phyloP scores from a whole-genome alignment of 2,797 vertebrate species.

The Labroides dimidiatus region DNA sequence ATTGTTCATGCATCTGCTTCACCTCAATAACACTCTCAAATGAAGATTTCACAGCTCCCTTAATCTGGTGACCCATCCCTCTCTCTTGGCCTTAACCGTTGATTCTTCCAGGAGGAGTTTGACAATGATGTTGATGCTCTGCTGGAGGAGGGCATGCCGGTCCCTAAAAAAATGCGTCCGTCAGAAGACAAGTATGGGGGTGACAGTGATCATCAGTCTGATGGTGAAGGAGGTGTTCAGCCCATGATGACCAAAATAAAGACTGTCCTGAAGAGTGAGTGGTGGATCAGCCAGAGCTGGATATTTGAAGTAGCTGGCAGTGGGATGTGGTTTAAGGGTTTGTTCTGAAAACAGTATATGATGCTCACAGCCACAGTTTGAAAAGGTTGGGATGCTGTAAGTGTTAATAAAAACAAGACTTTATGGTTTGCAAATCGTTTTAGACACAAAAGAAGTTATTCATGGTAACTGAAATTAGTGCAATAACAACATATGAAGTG shows the following conservation, averaged over 20 bases:
- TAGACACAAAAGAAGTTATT: no score
- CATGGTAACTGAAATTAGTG: no score
- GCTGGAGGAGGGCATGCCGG: constrained; percentile 96
- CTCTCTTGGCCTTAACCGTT: constrained; percentile 62
- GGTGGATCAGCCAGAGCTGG: constrained; percentile 2
- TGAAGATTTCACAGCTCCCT: constrained; percentile 1
- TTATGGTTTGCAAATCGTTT: no score
- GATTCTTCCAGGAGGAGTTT: constrained; percentile 94
- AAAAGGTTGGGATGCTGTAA: no score
- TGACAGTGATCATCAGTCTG: constrained; percentile 95
- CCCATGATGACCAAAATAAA: constrained; percentile 99
- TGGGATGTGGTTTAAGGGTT: not conserved
- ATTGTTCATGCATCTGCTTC: no score
- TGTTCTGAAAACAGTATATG: not conserved
- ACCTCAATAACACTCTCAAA: no score
- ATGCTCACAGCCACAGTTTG: no score
- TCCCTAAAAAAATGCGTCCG: constrained; percentile 95
- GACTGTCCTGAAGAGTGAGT: constrained; percentile 99
- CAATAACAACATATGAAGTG: no score
- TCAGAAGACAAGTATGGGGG: constrained; percentile 89
- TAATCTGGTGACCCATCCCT: constrained; percentile 25
- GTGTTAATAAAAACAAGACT: no score
- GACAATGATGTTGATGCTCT: constrained; percentile 98
- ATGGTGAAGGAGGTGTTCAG: constrained; percentile 95
- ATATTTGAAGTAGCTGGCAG: not conserved